Base-by-base conservation (phyloP, 2,888 invertebrate species). In the Mythimna loreyi region DNA sequence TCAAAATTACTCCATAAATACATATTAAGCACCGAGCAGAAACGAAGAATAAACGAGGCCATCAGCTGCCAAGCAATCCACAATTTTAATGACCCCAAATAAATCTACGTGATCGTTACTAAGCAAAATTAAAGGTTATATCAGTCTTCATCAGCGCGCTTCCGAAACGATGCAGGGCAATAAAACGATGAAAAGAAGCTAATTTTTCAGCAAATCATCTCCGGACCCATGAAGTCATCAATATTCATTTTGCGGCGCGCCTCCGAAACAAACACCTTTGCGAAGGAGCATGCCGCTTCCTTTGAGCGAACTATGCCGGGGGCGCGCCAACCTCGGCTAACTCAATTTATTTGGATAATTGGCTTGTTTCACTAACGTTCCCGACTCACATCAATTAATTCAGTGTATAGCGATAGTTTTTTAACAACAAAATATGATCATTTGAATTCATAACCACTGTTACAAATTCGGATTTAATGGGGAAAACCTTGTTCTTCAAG, bases 171-270 rank as follows among this genome's bases (percentile, higher is more conserved):
- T 88, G 86, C 86, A 87, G 85, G 84, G 92, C 94, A 93, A 95
- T 95, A 94, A 95, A 94, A 94, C 94, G 95, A 94, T 94, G 94
- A 93, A 95, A 94, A 95, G 95, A 94, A 94, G 92, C 92, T 91
- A 94, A 95, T 95, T 95, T 96, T 95, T 95, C 92, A 94, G 94
- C 95, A 90, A 94, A 94, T 96, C 95, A 96, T 95, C 94, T 94
- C 93, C 93, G 94, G 93, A 86, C 90, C 90, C 91, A 94, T 94
- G 90, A 92, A 95, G 94, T 92, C 95, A 96, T 96, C 95, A 96
- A 96, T 96, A 95, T 95, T 96, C 93, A 96, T 96, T 95, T 94
- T 88, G 91, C 82, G 93, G 93, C 93, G 92, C 93, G 92, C 94
- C 94, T 92, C 92, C 91, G 90, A 94, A 96, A 95, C 95, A 95